These are phyloP conservation scores for Ceratina australensis DNA, from an alignment of 1,140 invertebrate species.

Conservation along the genomic window DNA sequence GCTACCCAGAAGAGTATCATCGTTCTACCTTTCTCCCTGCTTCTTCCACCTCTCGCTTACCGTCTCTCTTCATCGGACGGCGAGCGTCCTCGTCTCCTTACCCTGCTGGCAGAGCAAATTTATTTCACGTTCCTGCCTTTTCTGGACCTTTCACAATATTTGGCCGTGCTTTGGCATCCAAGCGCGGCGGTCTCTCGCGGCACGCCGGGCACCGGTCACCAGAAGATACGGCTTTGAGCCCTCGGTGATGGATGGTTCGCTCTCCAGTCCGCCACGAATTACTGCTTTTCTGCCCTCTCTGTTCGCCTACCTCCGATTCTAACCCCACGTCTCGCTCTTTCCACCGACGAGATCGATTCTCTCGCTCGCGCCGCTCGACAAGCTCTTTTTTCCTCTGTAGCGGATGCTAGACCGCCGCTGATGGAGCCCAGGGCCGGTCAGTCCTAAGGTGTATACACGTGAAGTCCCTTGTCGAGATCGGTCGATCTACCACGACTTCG, in stretches of 20 bases:
- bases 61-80: constrained; percentile 18
- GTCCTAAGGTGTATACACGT: constrained; percentile 27
- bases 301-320: constrained; percentile 24
- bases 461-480: constrained; percentile 41
- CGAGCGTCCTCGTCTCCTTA: neutral
- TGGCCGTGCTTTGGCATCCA: constrained; percentile 74
- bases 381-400: constrained; percentile 46
- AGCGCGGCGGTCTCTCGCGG: constrained; percentile 25
- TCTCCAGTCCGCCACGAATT: constrained; percentile 67
- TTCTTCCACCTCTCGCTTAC: constrained; percentile 44
- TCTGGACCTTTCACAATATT: constrained; percentile 81
- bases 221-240: constrained; percentile 75
- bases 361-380: constrained; percentile 36
- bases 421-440: constrained; percentile 53
- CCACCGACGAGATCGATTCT: neutral
- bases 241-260: constrained; percentile 78
- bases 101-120: constrained; percentile 68
- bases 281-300: constrained; percentile 59
- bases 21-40: constrained; percentile 55
- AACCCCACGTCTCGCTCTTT: neutral
- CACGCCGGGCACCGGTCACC: constrained; percentile 65
- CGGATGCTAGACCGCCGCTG: constrained; percentile 54
- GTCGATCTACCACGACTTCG: neutral
- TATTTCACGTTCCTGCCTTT: constrained; percentile 79
- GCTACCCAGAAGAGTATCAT: constrained; percentile 57